Evolutionary conservation across 2,797 vertebrate species (phyloP), one percentile per base, ranked within the genome.

Genomic region (Hoplostethus atlanticus): DNA sequence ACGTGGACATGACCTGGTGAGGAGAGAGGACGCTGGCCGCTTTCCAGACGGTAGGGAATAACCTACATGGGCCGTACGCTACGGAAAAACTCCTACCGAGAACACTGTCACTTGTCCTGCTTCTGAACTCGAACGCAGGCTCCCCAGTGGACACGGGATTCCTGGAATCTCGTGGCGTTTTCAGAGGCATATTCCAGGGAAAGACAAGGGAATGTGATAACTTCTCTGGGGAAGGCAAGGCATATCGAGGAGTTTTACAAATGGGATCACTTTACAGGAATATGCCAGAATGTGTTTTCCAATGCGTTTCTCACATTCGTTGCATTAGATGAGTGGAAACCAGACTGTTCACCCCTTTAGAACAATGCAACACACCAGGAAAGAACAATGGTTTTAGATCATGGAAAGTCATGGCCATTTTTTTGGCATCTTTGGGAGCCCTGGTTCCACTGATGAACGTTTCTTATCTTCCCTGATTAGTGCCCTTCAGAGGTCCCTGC

Each of bases 1-100:
- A 94, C 0, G 93, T 94, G 8, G 97, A 98, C n/a, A 42, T 97
- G 54, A 68, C 54, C 34, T 98, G 97, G 97, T 98, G 90, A 96
- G 71, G 6, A 0, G 42, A 63, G 62, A 9, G 47, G 55, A 68
- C 5, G 38, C 67, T 57, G 68, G 77, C 76, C 3, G 60, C 57
- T 0, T 47, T 63, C 83, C 79, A 76, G 52, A 10, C 55, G 64
- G 60, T 47, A 1, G 9, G 6, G 56, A 42, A 8, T 60, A 34
- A 55, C 30, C 63, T 30, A 15, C n/a, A 3, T 6, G 21, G 31
- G 48, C 71, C 17, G 0, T 3, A 6, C 68, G 5, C 48, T 34
- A 42, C 6, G n/a, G 31, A 36, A 13, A 25, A 36, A 12, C 60
- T 28, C 11, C 6, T 0, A 44, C 17, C 52, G 50, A 42, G 30